Conservation (phyloP, 2,113 vertebrate species). For the Speoplatyrhinus poulsoni region DNA sequence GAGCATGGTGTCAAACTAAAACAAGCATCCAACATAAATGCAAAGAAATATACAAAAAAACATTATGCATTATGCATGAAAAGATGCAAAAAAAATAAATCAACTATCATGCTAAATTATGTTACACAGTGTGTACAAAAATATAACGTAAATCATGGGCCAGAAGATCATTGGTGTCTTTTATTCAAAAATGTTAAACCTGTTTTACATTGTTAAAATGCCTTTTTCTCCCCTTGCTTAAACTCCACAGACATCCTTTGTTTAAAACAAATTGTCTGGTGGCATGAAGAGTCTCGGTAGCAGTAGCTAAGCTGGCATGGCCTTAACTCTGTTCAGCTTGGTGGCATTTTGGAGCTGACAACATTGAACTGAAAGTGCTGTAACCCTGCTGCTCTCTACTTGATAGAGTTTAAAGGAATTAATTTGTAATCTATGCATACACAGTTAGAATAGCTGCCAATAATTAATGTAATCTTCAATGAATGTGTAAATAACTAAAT, state of each 20-base stretch:
- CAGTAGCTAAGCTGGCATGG: conserved; percentile 40
- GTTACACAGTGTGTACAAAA: conserved; percentile 49
- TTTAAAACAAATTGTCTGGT: conserved; percentile 71
- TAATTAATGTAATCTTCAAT: background rate
- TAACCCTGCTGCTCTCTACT: conserved; percentile 29
- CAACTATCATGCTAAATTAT: conserved; percentile 33
- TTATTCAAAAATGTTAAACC: conserved; percentile 69
- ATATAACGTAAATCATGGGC: conserved; percentile 40
- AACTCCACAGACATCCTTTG: conserved; percentile 59
- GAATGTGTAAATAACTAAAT: too few relatives aligned
- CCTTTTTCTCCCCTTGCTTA: conserved; percentile 36
- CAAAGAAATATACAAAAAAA: background rate
- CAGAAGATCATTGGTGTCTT: conserved; percentile 62
- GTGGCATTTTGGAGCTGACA: conserved; percentile 69
- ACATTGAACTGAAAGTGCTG: conserved; percentile 42
- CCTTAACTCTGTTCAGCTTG: conserved; percentile 49
- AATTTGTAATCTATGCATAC: too few relatives aligned
- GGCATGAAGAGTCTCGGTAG: conserved; percentile 31
- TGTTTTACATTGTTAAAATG: conserved; percentile 66
- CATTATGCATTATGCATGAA: conserved; percentile 6
- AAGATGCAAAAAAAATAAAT: conserved; percentile 9
- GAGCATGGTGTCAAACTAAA: conserved; percentile 1
- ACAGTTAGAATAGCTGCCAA: background rate
- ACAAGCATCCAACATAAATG: conserved; percentile 5
- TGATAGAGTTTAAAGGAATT: conserved; percentile 7